A percentile compares a stretch with the other conserved stretches of the same genome.
Conservation (phyloP, 1,140 invertebrate species). For the Papilio polyxenes region DNA sequence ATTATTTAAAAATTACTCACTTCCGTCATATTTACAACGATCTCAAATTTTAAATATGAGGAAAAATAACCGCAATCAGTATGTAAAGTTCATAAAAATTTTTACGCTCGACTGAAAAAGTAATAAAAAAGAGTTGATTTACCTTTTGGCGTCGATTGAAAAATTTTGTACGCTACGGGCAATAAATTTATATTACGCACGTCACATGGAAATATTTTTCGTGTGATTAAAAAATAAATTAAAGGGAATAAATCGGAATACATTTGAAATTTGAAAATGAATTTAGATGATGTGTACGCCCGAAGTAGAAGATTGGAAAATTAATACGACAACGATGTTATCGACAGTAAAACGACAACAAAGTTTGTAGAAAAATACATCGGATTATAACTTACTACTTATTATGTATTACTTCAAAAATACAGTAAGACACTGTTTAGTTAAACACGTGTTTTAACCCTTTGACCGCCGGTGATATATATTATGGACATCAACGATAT, state of each 20-base stretch:
- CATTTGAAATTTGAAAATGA: neutral
- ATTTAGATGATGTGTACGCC: neutral
- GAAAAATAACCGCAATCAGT: neutral
- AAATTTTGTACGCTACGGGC: conserved; percentile 25
- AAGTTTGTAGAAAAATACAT: no score
- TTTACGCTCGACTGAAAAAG: conserved; percentile 6
- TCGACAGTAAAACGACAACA: neutral
- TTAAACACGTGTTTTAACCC: no score
- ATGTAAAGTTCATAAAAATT: neutral
- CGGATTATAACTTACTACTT: no score
- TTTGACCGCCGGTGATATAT: no score
- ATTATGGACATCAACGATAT: no score
- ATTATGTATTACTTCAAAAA: no score
- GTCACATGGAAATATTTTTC: conserved; percentile 23
- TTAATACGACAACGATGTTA: neutral
- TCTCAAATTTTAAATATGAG: neutral
- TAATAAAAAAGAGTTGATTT: conserved; percentile 24
- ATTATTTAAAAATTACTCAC: no score
- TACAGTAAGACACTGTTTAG: no score
- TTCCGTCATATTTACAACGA: neutral
- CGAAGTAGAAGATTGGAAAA: neutral
- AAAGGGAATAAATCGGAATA: neutral
- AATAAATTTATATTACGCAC: conserved; percentile 26
- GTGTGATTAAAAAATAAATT: conserved; percentile 27
- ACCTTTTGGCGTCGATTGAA: conserved; percentile 22